phyloP scores from a whole-genome alignment of 2,113 vertebrate species.

The Oceanites oceanicus region DNA sequence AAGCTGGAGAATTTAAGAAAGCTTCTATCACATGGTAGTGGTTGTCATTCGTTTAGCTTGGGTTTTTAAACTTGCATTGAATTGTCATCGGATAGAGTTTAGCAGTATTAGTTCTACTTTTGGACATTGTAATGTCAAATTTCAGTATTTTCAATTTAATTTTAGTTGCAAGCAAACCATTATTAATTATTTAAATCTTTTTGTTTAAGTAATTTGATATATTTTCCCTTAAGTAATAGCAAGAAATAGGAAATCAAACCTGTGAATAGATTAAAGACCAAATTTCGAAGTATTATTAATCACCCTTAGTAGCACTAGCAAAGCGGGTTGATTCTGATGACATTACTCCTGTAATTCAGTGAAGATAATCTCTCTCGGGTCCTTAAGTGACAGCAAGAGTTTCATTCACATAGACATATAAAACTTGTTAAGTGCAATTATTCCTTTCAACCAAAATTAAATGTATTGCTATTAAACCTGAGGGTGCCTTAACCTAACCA shows the following conservation, averaged over 20 bases:
- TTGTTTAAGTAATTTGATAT: background rate
- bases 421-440: background rate
- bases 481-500: background rate
- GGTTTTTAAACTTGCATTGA: background rate
- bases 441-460: background rate
- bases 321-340: background rate
- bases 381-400: background rate
- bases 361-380: background rate
- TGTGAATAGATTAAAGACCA: background rate
- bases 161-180: background rate
- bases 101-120: background rate
- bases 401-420: background rate
- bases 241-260: background rate
- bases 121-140: background rate
- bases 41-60: background rate
- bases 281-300: background rate
- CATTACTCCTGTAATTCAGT: background rate
- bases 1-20: constrained; percentile 74
- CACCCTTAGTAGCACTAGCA: background rate
- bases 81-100: background rate
- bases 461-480: background rate
- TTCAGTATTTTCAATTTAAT: background rate
- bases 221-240: background rate
- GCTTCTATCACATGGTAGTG: constrained; percentile 74
- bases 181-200: background rate